Evolutionary conservation across 2,113 vertebrate species (phyloP).

Genomic region (Rhinopomastus cyanomelas): DNA sequence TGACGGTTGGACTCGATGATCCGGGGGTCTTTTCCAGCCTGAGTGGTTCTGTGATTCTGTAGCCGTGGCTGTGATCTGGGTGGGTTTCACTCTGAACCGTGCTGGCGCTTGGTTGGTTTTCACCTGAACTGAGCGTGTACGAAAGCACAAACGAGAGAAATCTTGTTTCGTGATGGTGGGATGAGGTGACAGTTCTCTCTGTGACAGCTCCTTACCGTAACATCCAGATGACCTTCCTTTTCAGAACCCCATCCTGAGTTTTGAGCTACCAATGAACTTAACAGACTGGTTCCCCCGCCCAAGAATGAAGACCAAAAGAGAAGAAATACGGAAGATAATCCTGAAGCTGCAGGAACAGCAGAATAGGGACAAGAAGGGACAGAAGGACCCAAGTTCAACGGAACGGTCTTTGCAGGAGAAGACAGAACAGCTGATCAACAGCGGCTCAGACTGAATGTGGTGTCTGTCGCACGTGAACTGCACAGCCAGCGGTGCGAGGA

Average conservation of each 20-base stretch:
- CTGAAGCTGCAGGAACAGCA: slow-evolving; percentile 87
- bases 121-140: neutral
- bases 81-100: neutral
- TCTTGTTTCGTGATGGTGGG: neutral
- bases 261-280: slow-evolving; percentile 93
- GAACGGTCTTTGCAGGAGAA: slow-evolving; percentile 67
- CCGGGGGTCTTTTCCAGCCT: too few relatives aligned
- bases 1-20: too few relatives aligned
- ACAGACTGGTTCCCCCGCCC: slow-evolving; percentile 93
- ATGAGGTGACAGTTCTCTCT: neutral
- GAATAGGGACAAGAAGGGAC: slow-evolving; percentile 78
- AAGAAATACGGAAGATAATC: slow-evolving; percentile 93
- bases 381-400: slow-evolving; percentile 66
- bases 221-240: neutral
- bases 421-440: slow-evolving; percentile 66
- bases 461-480: slow-evolving; percentile 59
- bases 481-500: slow-evolving; percentile 58
- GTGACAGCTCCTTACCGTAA: neutral
- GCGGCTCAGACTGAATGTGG: slow-evolving; percentile 76
- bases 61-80: neutral
- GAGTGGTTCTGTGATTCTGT: too few relatives aligned
- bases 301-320: slow-evolving; percentile 95
- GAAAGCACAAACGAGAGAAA: neutral
- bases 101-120: neutral
- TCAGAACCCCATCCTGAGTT: slow-evolving; percentile 91